Base-by-base conservation (phyloP, 1,140 invertebrate genomes). In the Aphidius gifuensis region DNA sequence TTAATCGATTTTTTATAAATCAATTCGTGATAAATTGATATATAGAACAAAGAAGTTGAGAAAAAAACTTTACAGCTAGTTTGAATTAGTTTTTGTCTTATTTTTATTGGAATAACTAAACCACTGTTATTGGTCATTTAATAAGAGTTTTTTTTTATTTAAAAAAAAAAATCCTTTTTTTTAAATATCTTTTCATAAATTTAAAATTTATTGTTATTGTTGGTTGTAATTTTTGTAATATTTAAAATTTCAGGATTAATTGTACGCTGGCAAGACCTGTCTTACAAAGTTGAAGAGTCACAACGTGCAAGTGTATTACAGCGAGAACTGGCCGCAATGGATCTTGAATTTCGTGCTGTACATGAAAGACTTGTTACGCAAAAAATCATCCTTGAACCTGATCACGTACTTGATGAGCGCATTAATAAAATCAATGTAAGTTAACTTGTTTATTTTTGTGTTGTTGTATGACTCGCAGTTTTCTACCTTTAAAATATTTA, bases 211-310 rank as follows among this genome's bases (percentile, higher is more conserved):
- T 32, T 32, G 23, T 32, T 32, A 32, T 32, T 32, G 23, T 32
- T 32, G 23, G 4, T 32, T 38, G 5, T 38, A 38, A 38, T 23
- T 7, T 55, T 55, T n/a, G 1, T 57, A 40, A 59, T n/a, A 47
- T 23, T 23, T 6, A 50, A 48, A 61, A 62, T 66, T 79, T 7
- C 69, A 88, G 86, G 80, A 66, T 74, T 86, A 56, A 79, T 86
- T 51, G 79, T 84, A 63, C 77, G 81, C 71, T 87, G 86, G 85
- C 82, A 85, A 68, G 74, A 73, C 32, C 69, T 87, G 57, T 79
- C 83, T 47, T 71, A 77, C 9, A 73, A 82, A 62, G 80, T 82
- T 0, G 80, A 84, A 39, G 83, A 86, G 58, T 74, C 80, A 6
- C 83, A 83, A 68, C 77, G 72, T 64, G 76, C 82, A 40, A 74